These are phyloP conservation scores for Rafetus swinhoei DNA, from an alignment of 2,113 vertebrate species.

Conservation along the genomic window DNA sequence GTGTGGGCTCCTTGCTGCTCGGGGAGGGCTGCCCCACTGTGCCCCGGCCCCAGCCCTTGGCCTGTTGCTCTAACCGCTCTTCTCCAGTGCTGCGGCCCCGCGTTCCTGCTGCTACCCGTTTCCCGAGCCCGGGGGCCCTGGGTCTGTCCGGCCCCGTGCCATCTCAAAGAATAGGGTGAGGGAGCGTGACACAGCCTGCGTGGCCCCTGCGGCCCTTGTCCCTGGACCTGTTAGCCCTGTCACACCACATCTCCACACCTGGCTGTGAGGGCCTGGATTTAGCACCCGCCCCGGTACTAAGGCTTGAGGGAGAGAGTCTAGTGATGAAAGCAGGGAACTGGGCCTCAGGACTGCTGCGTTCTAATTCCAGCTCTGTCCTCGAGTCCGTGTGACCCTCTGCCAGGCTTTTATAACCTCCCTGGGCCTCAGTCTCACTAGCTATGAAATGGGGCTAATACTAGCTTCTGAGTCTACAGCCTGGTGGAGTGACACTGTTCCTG, in stretches of 20 bases:
- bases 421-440: neutral
- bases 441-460: neutral
- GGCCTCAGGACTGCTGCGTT: neutral
- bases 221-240: constrained; percentile 38
- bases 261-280: constrained; percentile 33
- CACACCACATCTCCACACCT: neutral
- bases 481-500: neutral
- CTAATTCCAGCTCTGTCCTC: neutral
- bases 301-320: neutral
- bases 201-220: constrained; percentile 33
- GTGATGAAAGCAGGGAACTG: neutral
- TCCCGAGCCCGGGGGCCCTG: neutral
- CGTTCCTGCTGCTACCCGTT: neutral
- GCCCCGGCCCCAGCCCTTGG: no score
- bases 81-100: neutral
- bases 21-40: neutral
- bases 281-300: constrained; percentile 51
- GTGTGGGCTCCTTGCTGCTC: neutral
- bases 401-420: neutral
- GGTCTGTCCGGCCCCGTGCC: neutral
- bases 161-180: neutral
- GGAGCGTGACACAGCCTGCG: constrained; percentile 52
- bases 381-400: neutral
- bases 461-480: neutral
- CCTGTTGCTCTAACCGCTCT: neutral